Conservation (phyloP, 2,888 invertebrate species). For the Chelonus formosanus region DNA sequence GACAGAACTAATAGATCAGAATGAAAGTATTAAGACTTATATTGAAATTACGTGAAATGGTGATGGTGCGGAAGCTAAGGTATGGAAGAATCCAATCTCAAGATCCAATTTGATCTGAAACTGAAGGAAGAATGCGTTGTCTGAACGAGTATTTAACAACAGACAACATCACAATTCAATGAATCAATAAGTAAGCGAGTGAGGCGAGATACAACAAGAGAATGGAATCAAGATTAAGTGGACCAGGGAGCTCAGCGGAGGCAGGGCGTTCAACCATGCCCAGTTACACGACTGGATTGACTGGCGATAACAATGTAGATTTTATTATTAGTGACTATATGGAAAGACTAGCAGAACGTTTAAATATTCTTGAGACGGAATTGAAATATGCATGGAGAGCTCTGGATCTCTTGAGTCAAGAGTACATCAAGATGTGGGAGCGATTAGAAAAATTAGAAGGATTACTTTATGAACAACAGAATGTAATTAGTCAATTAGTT, state of each 20-base stretch:
- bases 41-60: no score
- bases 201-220: constrained; percentile 21
- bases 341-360: constrained; percentile 86
- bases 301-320: constrained; percentile 65
- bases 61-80: no score
- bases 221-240: constrained; percentile 58
- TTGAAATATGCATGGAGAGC: constrained; percentile 93
- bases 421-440: constrained; percentile 95
- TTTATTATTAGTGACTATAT: constrained; percentile 90
- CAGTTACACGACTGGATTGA: constrained; percentile 42
- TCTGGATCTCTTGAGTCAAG: constrained; percentile 87
- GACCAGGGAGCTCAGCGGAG: constrained; percentile 51
- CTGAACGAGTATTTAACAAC: no score
- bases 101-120: no score
- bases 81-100: no score
- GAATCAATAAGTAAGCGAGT: constrained; percentile 18
- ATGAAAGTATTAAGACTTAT: no score
- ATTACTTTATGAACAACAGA: constrained; percentile 87
- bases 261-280: constrained; percentile 52
- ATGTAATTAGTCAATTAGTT: constrained; percentile 87
- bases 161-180: background rate
- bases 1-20: no score
- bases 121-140: no score
- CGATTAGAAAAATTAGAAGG: constrained; percentile 87
- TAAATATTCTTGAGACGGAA: constrained; percentile 89